Conservation (phyloP, 1,140 invertebrate genomes). For the Pseudomyrmex dendroicus region DNA sequence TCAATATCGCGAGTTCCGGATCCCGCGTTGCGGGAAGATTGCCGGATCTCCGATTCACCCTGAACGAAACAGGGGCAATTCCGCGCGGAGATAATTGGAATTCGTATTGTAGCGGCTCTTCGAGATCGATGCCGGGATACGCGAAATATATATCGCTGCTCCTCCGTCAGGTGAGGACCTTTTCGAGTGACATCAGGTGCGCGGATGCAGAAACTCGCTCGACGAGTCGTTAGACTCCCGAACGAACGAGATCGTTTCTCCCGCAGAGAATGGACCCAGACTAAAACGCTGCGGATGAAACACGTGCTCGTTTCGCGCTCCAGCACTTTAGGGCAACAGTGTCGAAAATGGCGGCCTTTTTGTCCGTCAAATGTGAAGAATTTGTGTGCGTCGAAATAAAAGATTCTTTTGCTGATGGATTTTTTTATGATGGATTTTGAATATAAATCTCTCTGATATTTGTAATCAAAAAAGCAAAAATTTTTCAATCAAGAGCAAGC, state of each 20-base stretch:
- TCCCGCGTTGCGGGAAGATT: constrained; percentile 43
- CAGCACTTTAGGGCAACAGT: constrained; percentile 35
- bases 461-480: not conserved
- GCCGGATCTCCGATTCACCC: constrained; percentile 16
- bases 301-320: constrained; percentile 6
- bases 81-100: constrained; percentile 70
- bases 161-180: constrained; percentile 41
- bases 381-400: not conserved
- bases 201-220: constrained; percentile 45
- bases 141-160: constrained; percentile 40
- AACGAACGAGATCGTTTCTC: constrained; percentile 54
- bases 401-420: not conserved
- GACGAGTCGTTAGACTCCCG: constrained; percentile 55
- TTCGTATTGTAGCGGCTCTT: constrained; percentile 60
- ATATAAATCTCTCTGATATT: not conserved
- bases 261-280: constrained; percentile 18
- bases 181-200: constrained; percentile 63
- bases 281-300: constrained; percentile 48
- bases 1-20: constrained; percentile 55
- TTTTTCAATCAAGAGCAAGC: not conserved
- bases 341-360: not conserved
- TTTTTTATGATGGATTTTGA: not conserved
- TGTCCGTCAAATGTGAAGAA: not conserved
- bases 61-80: constrained; percentile 69
- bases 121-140: constrained; percentile 60